phyloP scores from a whole-genome alignment of 2,888 invertebrate genomes.

The Clunio marinus region DNA sequence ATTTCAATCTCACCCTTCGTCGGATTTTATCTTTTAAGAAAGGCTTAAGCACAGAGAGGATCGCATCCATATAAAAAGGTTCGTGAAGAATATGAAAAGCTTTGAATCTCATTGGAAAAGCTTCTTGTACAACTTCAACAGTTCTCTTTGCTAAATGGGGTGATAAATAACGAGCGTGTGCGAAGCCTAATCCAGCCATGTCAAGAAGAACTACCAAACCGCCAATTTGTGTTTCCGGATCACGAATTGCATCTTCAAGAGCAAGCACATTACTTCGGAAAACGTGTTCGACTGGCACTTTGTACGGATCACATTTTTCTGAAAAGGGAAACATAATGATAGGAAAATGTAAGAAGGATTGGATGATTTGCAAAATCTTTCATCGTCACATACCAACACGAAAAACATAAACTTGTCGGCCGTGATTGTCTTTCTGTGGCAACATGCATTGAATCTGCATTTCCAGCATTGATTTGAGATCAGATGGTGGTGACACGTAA shows the following conservation, averaged over 20 bases:
- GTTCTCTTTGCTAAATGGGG: constrained; percentile 53
- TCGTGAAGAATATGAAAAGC: constrained; percentile 69
- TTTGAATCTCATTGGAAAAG: constrained; percentile 63
- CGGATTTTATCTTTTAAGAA: constrained; percentile 62
- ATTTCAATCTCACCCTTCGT: constrained; percentile 47
- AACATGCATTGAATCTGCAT: constrained; percentile 52
- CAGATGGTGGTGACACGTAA: constrained; percentile 49
- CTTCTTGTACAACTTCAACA: constrained; percentile 54
- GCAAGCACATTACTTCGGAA: constrained; percentile 55
- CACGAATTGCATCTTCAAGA: constrained; percentile 54
- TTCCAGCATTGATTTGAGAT: constrained; percentile 48
- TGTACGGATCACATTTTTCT: constrained; percentile 53
- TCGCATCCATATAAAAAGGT: constrained; percentile 70
- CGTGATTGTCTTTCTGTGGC: constrained; percentile 49
- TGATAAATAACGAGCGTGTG: constrained; percentile 52
- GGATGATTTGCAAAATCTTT: neutral
- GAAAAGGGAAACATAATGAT: constrained; percentile 40
- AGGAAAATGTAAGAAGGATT: neutral
- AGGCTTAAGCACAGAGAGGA: constrained; percentile 68
- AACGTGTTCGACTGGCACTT: constrained; percentile 53
- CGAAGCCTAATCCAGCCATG: constrained; percentile 52
- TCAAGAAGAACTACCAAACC: constrained; percentile 49
- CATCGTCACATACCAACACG: constrained; percentile 49
- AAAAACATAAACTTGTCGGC: constrained; percentile 51
- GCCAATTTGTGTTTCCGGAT: constrained; percentile 56